Base-by-base conservation (phyloP, 2,113 vertebrate species). In the Galeopterus variegatus region DNA sequence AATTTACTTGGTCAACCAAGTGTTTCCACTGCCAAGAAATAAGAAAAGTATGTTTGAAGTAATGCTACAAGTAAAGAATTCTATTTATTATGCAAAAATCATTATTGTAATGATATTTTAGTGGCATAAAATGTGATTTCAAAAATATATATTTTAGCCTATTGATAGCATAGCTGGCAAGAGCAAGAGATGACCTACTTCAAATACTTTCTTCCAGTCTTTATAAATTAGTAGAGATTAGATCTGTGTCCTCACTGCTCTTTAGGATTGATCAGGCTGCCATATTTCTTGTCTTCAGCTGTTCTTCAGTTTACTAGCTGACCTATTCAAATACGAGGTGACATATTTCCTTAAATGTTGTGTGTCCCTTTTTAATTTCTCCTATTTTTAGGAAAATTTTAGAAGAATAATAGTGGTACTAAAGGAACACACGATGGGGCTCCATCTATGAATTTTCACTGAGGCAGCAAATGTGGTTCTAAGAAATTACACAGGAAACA, bases 1-100 rank as follows among this genome's bases (percentile, higher is more conserved):
- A 93, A 87, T 96, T 92, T 62, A 95, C 95, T 92, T 95, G 83
- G 88, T 60, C 48, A 54, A 70, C 96, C 69, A 82, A 82, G 23
- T 87, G 58, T 89, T 97, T 80, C 64, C 72, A 11, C 50, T 89
- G 93, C 45, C 82, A 97, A 75, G 72, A 94, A 97, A 18, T 67
- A 88, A 65, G 26, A 94, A 94, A 88, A 94, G 65, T n/a, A 0
- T n/a, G 31, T 82, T 86, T 97, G 28, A 45, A 88, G 5, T 45
- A 79, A 18, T 2, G 2, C 45, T 96, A 95, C 64, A 15, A 60
- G 80, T 95, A 90, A 92, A 73, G n/a, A 93, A 65, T 90, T 94
- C 69, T 94, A 33, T 89, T 84, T 45, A 1, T 70, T 93, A 77
- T 50, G 67, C 45, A 45, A 50, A 84, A 95, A 58, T 95, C 50